These are phyloP conservation scores for Thunnus albacares DNA, from an alignment of 2,797 vertebrate genomes.

Conservation along the genomic window DNA sequence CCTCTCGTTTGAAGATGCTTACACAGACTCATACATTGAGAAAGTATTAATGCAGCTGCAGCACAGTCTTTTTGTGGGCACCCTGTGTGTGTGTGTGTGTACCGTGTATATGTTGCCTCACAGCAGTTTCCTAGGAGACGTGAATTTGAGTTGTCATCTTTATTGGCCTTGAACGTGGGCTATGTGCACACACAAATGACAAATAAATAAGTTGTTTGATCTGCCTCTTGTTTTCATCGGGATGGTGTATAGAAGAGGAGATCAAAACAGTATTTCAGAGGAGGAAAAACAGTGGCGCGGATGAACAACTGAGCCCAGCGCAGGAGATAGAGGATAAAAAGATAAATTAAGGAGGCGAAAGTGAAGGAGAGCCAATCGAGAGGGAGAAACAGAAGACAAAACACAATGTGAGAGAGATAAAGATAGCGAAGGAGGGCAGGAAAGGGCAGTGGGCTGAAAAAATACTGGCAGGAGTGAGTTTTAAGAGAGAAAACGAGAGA, in stretches of 20 bases:
- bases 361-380: conserved; percentile 38
- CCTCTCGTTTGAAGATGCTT: background rate
- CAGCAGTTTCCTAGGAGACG: conserved; percentile 2
- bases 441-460: conserved; percentile 38
- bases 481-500: conserved; percentile 48
- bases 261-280: conserved; percentile 60
- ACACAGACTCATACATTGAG: background rate
- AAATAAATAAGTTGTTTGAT: conserved; percentile 57
- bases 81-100: background rate
- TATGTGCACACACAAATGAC: conserved; percentile 36
- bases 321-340: conserved; percentile 46
- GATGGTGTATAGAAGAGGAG: conserved; percentile 26
- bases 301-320: conserved; percentile 50
- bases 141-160: conserved; percentile 38
- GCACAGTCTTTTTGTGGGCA: background rate
- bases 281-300: conserved; percentile 37
- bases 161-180: conserved; percentile 40
- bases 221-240: conserved; percentile 46
- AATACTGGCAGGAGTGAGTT: conserved; percentile 33
- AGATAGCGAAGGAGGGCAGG: conserved; percentile 42
- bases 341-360: conserved; percentile 51
- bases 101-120: conserved; percentile 6
- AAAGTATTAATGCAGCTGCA: background rate
- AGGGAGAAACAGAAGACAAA: conserved; percentile 37
- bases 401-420: conserved; percentile 53